Evolutionary conservation across 2,113 vertebrate genomes (phyloP).

Genomic region (Uropsilus gracilis): DNA sequence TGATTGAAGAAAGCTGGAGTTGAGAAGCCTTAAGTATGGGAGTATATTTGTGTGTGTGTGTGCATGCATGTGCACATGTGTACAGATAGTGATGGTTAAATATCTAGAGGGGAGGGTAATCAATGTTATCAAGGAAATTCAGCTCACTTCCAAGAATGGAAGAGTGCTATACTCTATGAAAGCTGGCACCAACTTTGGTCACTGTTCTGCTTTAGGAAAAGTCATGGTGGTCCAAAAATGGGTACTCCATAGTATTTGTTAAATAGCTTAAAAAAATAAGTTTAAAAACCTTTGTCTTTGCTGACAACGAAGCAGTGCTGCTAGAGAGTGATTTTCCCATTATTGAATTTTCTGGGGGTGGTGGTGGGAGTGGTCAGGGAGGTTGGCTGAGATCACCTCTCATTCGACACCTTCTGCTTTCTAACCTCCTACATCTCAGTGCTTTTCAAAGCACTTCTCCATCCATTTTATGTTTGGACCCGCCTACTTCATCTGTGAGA

Average conservation of each 20-base stretch:
- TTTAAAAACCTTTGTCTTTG: not conserved
- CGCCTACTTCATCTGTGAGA: slow-evolving; percentile 8
- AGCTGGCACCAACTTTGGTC: not conserved
- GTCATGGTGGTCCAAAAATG: not conserved
- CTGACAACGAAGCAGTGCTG: not conserved
- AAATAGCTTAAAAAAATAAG: slow-evolving; percentile 2
- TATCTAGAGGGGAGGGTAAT: not conserved
- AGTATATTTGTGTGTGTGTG: not conserved
- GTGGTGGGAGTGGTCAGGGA: not conserved
- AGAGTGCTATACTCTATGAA: not conserved
- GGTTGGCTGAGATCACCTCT: not conserved
- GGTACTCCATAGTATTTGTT: not conserved
- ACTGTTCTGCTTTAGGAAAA: not conserved
- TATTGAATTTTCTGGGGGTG: not conserved
- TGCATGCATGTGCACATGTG: not conserved
- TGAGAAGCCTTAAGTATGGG: no score
- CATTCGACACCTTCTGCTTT: not conserved
- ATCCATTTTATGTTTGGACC: slow-evolving; percentile 9
- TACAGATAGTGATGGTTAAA: not conserved
- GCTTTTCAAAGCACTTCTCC: not conserved
- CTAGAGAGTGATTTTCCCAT: not conserved
- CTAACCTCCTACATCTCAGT: not conserved
- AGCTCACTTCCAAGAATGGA: not conserved
- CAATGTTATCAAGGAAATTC: not conserved
- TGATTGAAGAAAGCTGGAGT: not conserved